Conservation (phyloP, 1,140 invertebrate species). For the Heliconius hewitsoni region DNA sequence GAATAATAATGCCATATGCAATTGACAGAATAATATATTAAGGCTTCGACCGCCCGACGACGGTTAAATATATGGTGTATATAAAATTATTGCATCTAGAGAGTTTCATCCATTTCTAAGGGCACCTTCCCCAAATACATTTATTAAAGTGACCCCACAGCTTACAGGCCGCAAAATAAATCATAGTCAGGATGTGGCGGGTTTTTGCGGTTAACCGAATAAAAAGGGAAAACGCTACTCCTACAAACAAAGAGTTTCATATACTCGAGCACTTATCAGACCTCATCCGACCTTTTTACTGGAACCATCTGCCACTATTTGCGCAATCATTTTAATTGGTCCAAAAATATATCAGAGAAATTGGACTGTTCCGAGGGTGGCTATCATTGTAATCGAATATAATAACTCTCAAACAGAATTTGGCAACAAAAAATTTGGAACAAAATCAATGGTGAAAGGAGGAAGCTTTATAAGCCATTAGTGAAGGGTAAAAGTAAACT, state of each 20-base stretch:
- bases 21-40: constrained; percentile 38
- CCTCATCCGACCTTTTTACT: constrained; percentile 22
- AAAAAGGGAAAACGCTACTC: constrained; percentile 51
- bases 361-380: constrained; percentile 14
- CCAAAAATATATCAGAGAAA: constrained; percentile 11
- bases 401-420: constrained; percentile 32
- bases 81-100: constrained; percentile 65
- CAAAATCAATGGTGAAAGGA: constrained; percentile 48
- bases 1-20: constrained; percentile 3
- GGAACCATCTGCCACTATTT: constrained; percentile 16
- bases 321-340: constrained; percentile 28
- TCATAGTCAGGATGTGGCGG: constrained; percentile 76
- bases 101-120: constrained; percentile 64
- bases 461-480: constrained; percentile 45
- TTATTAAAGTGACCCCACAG: constrained; percentile 78
- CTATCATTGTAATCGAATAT: constrained; percentile 26
- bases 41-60: constrained; percentile 13
- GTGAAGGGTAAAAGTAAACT: constrained; percentile 45
- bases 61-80: constrained; percentile 53
- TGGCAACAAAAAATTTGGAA: constrained; percentile 39
- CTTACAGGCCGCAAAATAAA: constrained; percentile 72
- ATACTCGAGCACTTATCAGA: constrained; percentile 21
- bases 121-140: constrained; percentile 73
- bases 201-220: constrained; percentile 68
- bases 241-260: constrained; percentile 36